Evolutionary conservation across 2,888 invertebrate genomes (phyloP).

Genomic region (Diarsia brunnea): DNA sequence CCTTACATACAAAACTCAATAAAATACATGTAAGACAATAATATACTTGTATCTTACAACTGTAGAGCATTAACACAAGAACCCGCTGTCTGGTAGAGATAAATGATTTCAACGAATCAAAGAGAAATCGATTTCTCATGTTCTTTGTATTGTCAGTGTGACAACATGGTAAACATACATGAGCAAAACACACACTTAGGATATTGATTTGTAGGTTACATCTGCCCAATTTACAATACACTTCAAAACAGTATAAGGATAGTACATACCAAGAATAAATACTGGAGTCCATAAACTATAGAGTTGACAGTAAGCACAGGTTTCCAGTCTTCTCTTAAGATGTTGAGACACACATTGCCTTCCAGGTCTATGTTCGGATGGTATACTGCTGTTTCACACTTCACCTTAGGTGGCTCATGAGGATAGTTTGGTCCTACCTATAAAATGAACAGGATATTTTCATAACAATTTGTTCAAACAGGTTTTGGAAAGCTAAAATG

Average conservation of each 20-base stretch:
- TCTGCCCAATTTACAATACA: not conserved
- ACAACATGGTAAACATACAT: not conserved
- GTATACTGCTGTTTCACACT: conserved; percentile 99
- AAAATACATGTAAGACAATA: not conserved
- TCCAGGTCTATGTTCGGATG: conserved; percentile 99
- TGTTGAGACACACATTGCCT: conserved; percentile 99
- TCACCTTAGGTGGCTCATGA: conserved; percentile 99
- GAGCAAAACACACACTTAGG: not conserved
- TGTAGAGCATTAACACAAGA: not conserved
- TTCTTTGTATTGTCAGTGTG: not conserved
- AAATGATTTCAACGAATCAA: not conserved
- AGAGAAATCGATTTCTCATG: not conserved
- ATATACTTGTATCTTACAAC: not conserved
- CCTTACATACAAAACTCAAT: not conserved
- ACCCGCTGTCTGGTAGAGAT: not conserved
- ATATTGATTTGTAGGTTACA: not conserved
- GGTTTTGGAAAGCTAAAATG: not conserved
- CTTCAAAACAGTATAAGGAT: not conserved
- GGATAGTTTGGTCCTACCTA: conserved; percentile 98
- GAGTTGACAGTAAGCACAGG: conserved; percentile 99
- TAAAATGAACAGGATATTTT: conserved; percentile 29
- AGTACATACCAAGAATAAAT: conserved; percentile 96
- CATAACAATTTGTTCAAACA: not conserved
- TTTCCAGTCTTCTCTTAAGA: conserved; percentile 99
- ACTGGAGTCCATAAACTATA: conserved; percentile 99